Evolutionary conservation across 2,113 vertebrate genomes (phyloP).

Genomic region (Chunga burmeisteri): DNA sequence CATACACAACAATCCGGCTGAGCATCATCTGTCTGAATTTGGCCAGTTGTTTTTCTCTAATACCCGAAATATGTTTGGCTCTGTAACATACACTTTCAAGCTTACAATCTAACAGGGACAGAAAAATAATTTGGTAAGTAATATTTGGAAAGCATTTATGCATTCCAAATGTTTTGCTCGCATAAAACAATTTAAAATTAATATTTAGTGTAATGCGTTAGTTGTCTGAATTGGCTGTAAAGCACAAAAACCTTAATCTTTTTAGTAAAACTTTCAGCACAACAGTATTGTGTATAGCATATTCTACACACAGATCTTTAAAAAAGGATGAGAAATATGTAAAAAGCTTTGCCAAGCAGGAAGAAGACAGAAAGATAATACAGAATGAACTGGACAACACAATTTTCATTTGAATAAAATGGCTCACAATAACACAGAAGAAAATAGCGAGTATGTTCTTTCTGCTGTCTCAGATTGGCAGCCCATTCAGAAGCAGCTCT

Average conservation of each 20-base stretch:
- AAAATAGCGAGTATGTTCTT: background rate
- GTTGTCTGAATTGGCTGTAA: background rate
- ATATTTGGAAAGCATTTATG: background rate
- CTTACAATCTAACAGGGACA: background rate
- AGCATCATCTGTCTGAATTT: background rate
- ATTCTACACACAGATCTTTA: background rate
- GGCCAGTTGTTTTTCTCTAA: background rate
- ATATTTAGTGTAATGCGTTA: background rate
- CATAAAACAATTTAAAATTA: background rate
- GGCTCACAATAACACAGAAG: background rate
- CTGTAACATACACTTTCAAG: background rate
- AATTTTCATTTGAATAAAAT: background rate
- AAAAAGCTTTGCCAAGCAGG: background rate
- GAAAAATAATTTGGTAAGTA: background rate
- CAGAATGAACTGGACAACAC: background rate
- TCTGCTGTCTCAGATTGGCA: background rate
- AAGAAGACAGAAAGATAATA: background rate
- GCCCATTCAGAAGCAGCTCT: background rate
- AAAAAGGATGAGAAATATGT: background rate
- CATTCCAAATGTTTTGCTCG: background rate
- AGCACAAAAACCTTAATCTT: background rate
- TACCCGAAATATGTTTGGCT: background rate
- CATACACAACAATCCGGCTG: background rate
- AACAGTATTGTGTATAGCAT: background rate
- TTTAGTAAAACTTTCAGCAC: background rate